These are phyloP conservation scores for Ctenicera cuprea DNA, from an alignment of 2,888 invertebrate species.

Conservation along the genomic window DNA sequence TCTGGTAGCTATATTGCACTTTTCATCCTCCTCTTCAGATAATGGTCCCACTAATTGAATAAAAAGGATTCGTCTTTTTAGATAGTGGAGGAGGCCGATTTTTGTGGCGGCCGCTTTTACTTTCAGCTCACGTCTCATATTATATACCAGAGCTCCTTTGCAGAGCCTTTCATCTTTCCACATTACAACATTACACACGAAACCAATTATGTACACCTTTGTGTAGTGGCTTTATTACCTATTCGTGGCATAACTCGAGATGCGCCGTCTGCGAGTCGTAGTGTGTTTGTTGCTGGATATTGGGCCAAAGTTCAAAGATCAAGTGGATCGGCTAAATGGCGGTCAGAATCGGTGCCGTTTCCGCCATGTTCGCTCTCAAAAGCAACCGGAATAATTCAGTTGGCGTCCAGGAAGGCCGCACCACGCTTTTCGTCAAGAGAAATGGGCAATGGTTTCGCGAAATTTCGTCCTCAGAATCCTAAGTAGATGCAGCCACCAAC, in stretches of 20 bases:
- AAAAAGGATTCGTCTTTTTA: conserved; percentile 51
- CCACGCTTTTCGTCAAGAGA: conserved; percentile 44
- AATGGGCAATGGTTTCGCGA: conserved; percentile 49
- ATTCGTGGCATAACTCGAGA: conserved; percentile 60
- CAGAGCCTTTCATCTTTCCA: conserved; percentile 70
- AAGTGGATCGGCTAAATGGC: conserved; percentile 52
- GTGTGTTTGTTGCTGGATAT: conserved; percentile 47
- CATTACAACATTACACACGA: conserved; percentile 72
- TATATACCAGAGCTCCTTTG: conserved; percentile 67
- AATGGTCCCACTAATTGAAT: conserved; percentile 54
- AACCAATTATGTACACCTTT: conserved; percentile 72
- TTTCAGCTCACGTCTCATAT: conserved; percentile 70
- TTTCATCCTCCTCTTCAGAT: conserved; percentile 31
- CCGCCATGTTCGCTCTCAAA: conserved; percentile 49
- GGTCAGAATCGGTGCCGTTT: conserved; percentile 52
- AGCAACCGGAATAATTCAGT: conserved; percentile 54
- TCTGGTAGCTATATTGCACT: conserved; percentile 8
- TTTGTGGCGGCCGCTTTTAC: conserved; percentile 52
- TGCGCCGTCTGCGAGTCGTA: conserved; percentile 49
- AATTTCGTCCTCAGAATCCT: conserved; percentile 52
- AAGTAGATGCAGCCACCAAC: conserved; percentile 37
- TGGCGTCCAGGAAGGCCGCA: conserved; percentile 43
- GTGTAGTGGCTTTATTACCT: conserved; percentile 69
- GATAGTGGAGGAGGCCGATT: conserved; percentile 45
- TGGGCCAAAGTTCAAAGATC: conserved; percentile 52